Evolutionary conservation across 2,113 vertebrate species (phyloP), one percentile per base, ranked within the genome.

Genomic region (Aphelocoma coerulescens): DNA sequence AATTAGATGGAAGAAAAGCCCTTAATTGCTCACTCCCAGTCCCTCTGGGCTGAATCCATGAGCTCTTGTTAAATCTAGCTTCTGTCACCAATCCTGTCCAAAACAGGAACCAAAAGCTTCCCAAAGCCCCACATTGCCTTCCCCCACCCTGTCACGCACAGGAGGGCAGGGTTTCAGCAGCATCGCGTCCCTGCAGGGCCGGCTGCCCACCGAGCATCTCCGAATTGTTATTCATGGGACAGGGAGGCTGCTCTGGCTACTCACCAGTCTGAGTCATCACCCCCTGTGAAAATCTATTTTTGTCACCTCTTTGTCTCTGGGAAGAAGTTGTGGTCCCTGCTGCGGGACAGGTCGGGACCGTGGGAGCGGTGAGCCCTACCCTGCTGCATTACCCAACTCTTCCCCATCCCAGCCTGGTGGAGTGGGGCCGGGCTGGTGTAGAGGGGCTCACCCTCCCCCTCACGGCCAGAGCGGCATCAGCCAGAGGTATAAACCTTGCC

Each of bases 181-280:
- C 22, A 8, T 20, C 0, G 0, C 0, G 1, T 92, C 54, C 49
- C 51, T 6, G 2, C 5, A 2, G 52, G 63, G 48, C 48, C 0
- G 0, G 59, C 71, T 83, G 81, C 81, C 59, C 73, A 41, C 22
- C 0, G 2, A 79, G 67, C 37, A 26, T 52, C 84, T 83, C 18
- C 41, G 35, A 43, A 24, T 52, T 10, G 13, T 43, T 59, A 51
- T 93, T 93, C 24, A 19, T 4, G 13, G 89, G 94, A 61, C 75
- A 22, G 62, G 49, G 55, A 88, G 33, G 69, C 73, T 66, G 69
- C 89, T 69, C 62, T 92, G 93, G 88, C 91, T 87, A 7, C 54
- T 86, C 63, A 66, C 84, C 57, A 55, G n/a, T 11, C 82, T 92
- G 95, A 95, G 58, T 92, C 85, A 88, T 88, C 72, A 26, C 30